Evolutionary conservation across 2,113 vertebrate species (phyloP), one percentile per base, ranked within the genome.

Genomic region (Urocynchramus pylzowi): DNA sequence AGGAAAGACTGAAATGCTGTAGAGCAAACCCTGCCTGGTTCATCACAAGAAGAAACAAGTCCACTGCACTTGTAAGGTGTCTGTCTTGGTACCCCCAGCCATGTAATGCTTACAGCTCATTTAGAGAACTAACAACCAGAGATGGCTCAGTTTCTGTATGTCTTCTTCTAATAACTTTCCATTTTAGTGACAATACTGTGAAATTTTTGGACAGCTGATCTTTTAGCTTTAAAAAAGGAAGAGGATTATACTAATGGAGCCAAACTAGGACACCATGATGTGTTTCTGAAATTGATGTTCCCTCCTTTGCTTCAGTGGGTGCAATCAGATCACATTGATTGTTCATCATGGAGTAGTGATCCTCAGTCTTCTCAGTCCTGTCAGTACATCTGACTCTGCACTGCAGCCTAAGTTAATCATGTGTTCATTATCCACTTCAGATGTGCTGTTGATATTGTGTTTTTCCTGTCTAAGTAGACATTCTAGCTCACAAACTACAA

Each of bases 111-210:
- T 22, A 27, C 18, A 77, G 50, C 13, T 78, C n/a, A 18, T 5
- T 35, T 26, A 47, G 67, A 64, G 94, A 93, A 74, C 30, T 47
- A 16, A 10, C 13, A 86, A 17, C 22, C 50, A 54, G 7, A 27
- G 19, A 33, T 6, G 21, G 15, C n/a, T 85, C 54, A 4, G 9
- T 61, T 84, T 35, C 44, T 59, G 1, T 16, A 7, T 3, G 16
- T 12, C 35, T 27, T 6, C 54, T 53, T 47, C 82, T 81, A 96
- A 54, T 87, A 95, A 91, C 47, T 88, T 94, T 41, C 65, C 81
- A 84, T 93, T 97, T 97, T 90, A 91, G 96, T 92, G 83, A 84
- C 42, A 96, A 73, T 64, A 73, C 17, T 7, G 49, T 70, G 84
- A 94, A 31, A 53, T 71, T 61, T 18, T 74, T 73, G 74, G 93